Evolutionary conservation across 2,797 vertebrate genomes (phyloP), one percentile per base, ranked within the genome.

Genomic region (Gobionotothen gibberifrons): DNA sequence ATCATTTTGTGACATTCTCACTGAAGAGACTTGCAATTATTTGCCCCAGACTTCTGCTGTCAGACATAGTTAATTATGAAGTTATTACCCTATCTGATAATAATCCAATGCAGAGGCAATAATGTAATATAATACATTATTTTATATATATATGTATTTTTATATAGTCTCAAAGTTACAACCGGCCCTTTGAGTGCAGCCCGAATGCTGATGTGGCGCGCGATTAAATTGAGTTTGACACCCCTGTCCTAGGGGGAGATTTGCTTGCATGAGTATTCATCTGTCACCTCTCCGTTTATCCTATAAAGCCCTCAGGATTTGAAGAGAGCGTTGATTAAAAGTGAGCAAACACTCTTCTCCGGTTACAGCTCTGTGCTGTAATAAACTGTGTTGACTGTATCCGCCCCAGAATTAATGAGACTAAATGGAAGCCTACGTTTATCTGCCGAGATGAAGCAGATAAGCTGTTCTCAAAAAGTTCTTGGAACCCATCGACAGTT

Each of bases 301-400:
- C 58, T 5, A 4, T 76, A 85, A 91, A 91, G 78, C 86, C 74
- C 69, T 70, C 48, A n/a, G 84, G 85, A 74, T 87, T 88, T 88
- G 73, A 87, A 78, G 67, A 66, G 74, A 72, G 79, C 63, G 39
- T 79, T 87, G 78, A 89, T 88, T 89, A 90, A 90, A 87, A 83
- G 84, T 72, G 87, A 90, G 90, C 89, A 88, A 91, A 92, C 88
- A 81, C 14, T 72, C 52, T 55, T 83, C 83, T 90, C 76, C 5
- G 58, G 72, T 90, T 92, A 43, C 89, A 59, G 64, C 68, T 66
- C 55, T 2, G 67, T 29, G 72, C 81, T 62, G 62, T 77, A 91
- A 92, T 92, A 85, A 92, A 87, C 43, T 17, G 26, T 90, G 80
- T 92, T 92, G 87, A 90, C 90, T 71, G 77, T 84, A 78, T 86